Evolutionary conservation across 2,888 invertebrate genomes (phyloP).

Genomic region (Mythimna pallens): DNA sequence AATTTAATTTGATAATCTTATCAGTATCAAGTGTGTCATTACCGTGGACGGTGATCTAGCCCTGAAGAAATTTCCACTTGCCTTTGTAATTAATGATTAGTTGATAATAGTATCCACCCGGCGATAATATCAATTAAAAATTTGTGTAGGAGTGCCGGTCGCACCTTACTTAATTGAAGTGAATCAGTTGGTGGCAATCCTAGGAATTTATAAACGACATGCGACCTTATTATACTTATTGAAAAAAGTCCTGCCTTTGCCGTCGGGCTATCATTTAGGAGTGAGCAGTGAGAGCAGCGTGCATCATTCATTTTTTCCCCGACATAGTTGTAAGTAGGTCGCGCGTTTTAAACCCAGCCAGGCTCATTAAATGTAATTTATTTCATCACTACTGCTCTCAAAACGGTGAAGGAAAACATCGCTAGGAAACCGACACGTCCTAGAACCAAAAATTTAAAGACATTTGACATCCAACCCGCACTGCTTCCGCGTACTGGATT

Average conservation of each 20-base stretch:
- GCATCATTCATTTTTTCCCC: too few species aligned
- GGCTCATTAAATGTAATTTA: too few species aligned
- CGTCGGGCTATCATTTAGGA: not conserved
- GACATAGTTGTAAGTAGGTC: too few species aligned
- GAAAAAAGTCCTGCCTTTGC: not conserved
- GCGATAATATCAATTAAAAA: conserved; percentile 23
- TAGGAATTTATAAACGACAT: not conserved
- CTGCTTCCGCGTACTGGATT: too few species aligned
- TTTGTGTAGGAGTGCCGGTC: conserved; percentile 14
- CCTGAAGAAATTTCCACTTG: conserved; percentile 39
- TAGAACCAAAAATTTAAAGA: too few species aligned
- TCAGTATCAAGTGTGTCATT: conserved; percentile 29
- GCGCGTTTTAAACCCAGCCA: too few species aligned
- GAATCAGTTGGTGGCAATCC: not conserved
- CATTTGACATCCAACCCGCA: too few species aligned
- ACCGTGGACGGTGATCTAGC: not conserved
- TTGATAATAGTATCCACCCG: conserved; percentile 36
- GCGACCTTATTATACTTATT: not conserved
- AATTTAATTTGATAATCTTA: conserved; percentile 31
- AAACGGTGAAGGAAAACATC: too few species aligned
- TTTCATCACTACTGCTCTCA: too few species aligned
- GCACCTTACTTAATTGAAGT: not conserved
- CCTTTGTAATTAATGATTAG: conserved; percentile 13
- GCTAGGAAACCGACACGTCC: too few species aligned
- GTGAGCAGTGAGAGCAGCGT: too few species aligned